Evolutionary conservation across 2,113 vertebrate species (phyloP).

Genomic region (Halcyon senegalensis): DNA sequence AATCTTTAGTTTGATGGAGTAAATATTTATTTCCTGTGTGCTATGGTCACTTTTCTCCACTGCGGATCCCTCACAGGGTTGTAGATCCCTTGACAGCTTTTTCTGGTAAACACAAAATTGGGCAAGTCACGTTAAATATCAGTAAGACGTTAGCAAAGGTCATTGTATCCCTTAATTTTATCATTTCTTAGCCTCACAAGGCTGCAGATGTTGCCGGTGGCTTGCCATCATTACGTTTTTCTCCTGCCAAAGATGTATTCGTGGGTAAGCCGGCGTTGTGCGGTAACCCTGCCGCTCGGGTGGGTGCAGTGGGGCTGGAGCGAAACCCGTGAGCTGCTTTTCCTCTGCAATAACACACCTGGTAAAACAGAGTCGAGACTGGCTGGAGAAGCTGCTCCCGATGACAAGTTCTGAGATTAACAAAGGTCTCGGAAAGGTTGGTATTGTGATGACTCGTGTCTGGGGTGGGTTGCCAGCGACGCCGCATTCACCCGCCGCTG

Average conservation of each 20-base stretch:
- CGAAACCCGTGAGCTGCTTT: not conserved
- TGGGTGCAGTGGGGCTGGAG: not conserved
- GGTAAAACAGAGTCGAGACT: conserved; percentile 34
- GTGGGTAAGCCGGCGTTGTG: not conserved
- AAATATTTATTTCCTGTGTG: not conserved
- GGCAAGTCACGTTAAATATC: conserved; percentile 42
- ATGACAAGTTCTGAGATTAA: conserved; percentile 67
- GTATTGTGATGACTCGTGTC: conserved; percentile 43
- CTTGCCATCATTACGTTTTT: not conserved
- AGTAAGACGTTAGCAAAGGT: conserved; percentile 9
- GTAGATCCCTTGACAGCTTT: not conserved
- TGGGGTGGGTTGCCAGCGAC: conserved; percentile 54
- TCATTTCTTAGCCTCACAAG: not conserved
- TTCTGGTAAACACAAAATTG: not conserved
- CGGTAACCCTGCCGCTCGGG: not conserved
- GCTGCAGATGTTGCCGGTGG: not conserved
- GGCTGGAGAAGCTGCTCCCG: conserved; percentile 23
- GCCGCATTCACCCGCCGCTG: conserved; percentile 5
- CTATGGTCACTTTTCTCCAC: not conserved
- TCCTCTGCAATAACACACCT: conserved; percentile 62
- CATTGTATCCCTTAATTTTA: not conserved
- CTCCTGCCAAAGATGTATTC: not conserved
- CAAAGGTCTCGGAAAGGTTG: conserved; percentile 73
- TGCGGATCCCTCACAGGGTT: not conserved
- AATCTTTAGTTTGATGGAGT: not conserved